Evolutionary conservation across 2,797 vertebrate species (phyloP), one percentile per base, ranked within the genome.

Genomic region (Triplophysa bombifrons): DNA sequence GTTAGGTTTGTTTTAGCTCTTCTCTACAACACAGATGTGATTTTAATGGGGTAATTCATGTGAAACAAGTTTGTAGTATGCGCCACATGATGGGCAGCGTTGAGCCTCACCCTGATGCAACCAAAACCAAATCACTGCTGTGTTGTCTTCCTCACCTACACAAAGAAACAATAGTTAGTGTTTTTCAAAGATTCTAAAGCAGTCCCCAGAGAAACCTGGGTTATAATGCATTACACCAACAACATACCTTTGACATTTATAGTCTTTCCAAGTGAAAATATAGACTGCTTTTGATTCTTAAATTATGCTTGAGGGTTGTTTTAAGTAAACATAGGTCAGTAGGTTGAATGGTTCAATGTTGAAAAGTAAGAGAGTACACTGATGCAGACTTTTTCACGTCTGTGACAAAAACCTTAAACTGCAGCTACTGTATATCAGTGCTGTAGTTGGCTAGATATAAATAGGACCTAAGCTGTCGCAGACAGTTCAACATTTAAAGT

Each of bases 101-200:
- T 94, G 92, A 1, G 87, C 20, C 10, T 94, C 90, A 1, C 93
- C 93, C 85, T 93, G 80, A 84, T 93, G 93, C 71, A 94, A 81
- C 93, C 94, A 94, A 83, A 94, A 93, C 92, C 92, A 94, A 76
- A 91, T 74, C 25, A 94, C 87, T 0, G 68, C 81, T 17, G 89
- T 93, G 85, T 91, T 93, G 82, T 94, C 94, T 67, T 94, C 92
- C 78, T 94, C 93, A 80, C 93, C 56, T 63, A 41, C 89, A 93
- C 44, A 46, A 71, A 7, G 67, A 66, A 16, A 74, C 2, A 51
- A 10, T 25, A 41, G 10, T 9, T n/a, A 48, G 46, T 13, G 14
- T 3, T 9, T 16, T 58, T 20, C 20, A 66, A n/a, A 63, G 25
- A 30, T 61, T 22, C 2, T 61, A 27, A 34, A 63, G 5, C 60